phyloP scores from a whole-genome alignment of 2,113 vertebrate genomes.

The Camelus bactrianus region DNA sequence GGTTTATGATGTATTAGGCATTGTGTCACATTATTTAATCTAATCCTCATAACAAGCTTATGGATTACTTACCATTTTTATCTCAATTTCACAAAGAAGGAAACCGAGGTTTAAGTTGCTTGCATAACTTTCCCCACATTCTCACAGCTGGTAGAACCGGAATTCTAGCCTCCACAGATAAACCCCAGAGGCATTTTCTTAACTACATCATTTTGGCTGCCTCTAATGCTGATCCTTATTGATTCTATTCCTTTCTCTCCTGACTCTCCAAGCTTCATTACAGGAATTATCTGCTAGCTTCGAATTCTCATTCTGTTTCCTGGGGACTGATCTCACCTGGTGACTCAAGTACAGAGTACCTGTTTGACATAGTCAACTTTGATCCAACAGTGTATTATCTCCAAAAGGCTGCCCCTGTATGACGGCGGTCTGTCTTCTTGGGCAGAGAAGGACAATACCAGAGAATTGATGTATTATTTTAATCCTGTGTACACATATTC shows the following conservation, averaged over 20 bases:
- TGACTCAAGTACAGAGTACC: not conserved
- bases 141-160: not conserved
- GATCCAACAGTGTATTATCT: not conserved
- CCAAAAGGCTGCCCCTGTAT: not conserved
- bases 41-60: not conserved
- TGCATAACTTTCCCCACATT: not conserved
- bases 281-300: not conserved
- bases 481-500: not conserved
- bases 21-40: not conserved
- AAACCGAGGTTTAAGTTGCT: not conserved
- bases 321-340: not conserved
- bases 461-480: not conserved
- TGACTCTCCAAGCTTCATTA: not conserved
- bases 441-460: not conserved
- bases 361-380: not conserved
- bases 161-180: not conserved
- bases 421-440: not conserved
- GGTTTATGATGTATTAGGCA: not conserved
- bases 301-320: not conserved
- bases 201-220: not conserved
- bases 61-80: constrained; percentile 44
- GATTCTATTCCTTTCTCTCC: not conserved
- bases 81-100: not conserved
- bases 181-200: not conserved
- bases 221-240: not conserved